Evolutionary conservation across 2,113 vertebrate species (phyloP).

Genomic region (Ptilonorhynchus violaceus): DNA sequence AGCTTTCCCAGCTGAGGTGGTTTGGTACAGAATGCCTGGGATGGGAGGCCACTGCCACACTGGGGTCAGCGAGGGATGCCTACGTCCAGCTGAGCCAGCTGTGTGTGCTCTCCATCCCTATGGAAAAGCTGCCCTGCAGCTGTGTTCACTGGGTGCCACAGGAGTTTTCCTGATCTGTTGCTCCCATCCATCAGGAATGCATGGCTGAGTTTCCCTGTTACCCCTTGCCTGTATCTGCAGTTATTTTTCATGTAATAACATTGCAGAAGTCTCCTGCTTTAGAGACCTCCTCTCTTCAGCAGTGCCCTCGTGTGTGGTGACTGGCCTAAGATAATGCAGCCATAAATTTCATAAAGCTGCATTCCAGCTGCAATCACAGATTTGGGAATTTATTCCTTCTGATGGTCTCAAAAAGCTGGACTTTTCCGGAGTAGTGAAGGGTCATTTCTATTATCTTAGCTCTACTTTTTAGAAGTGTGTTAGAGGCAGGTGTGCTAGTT

Average conservation of each 20-base stretch:
- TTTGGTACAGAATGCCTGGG: background rate
- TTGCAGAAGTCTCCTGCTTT: background rate
- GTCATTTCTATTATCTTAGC: background rate
- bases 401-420: background rate
- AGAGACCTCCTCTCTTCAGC: background rate
- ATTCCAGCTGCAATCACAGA: background rate
- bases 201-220: background rate
- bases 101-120: rapidly evolving
- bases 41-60: background rate
- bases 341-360: background rate
- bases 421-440: background rate
- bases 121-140: background rate
- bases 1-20: background rate
- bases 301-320: background rate
- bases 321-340: background rate
- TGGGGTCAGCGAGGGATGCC: rapidly evolving
- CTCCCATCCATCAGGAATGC: background rate
- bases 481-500: background rate
- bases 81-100: background rate
- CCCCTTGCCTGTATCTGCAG: background rate
- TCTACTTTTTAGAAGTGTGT: background rate
- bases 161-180: background rate
- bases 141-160: background rate
- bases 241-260: background rate
- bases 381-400: background rate